Evolutionary conservation across 2,113 vertebrate species (phyloP), one percentile per base, ranked within the genome.

Genomic region (Brachirus orientalis): DNA sequence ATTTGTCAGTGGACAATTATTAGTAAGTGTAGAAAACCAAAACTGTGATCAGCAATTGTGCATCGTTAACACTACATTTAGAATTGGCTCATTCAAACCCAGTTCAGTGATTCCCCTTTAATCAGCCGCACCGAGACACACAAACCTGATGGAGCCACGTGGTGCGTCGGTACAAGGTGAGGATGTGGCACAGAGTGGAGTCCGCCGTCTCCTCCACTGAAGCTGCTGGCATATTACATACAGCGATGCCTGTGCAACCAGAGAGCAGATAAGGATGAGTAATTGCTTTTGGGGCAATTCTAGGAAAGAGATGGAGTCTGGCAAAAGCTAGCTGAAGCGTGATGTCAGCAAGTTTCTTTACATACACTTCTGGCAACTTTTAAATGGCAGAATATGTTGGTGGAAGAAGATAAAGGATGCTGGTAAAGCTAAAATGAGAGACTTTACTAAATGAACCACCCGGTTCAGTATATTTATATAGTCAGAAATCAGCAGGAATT

Each of bases 201-300:
- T 99, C 97, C 0, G 97, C 97, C 0, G 96, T 99, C 91, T 99
- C 98, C 85, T 99, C 98, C 76, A 99, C 98, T 0, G 98, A 98
- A 0, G 97, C 98, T 0, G 98, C 96, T 0, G 97, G 97, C 93
- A 99, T 97, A 2, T 99, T 99, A 74, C 98, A 99, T 40, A 99
- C 98, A 0, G 97, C 97, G 0, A 99, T 99, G 69, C 98, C 98
- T 99, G 88, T 75, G 38, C 62, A 77, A 58, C 10, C 71, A 75
- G 48, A 84, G 22, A 54, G 64, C 43, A 86, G 55, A 66, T 75
- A 53, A 74, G 69, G 63, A 71, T 82, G 53, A 72, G 53, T 18
- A 47, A 62, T 13, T 35, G 45, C 57, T 57, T 70, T 46, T 65
- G 45, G 37, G 62, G 8, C 2, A 17, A 9, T 46, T 56, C 43